A percentile compares a stretch with the other conserved stretches of the same genome.
Evolutionary conservation across 2,797 vertebrate genomes (phyloP).

Genomic region (Microctenopoma stevenorrisi): DNA sequence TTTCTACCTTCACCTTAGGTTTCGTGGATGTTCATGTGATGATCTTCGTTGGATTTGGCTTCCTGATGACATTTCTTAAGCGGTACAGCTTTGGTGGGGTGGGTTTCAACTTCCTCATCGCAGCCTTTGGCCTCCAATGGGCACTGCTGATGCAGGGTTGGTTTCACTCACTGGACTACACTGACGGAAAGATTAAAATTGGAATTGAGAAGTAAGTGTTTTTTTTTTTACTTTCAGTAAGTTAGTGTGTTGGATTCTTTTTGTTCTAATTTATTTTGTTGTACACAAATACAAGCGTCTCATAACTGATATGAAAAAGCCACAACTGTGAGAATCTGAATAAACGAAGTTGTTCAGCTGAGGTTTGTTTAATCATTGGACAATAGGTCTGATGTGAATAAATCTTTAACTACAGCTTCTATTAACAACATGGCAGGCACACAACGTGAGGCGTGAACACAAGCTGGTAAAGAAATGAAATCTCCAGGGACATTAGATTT

Average conservation of each 20-base stretch:
- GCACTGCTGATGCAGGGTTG: conserved; percentile 97
- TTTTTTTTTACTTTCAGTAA: neutral
- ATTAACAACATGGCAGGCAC: neutral
- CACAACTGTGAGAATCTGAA: neutral
- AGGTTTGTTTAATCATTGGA: neutral
- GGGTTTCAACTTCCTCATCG: conserved; percentile 96
- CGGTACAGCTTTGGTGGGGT: conserved; percentile 92
- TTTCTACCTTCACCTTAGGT: conserved; percentile 75
- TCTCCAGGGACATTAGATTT: neutral
- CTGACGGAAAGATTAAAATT: conserved; percentile 87
- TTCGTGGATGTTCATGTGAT: conserved; percentile 98
- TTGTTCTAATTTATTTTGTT: neutral
- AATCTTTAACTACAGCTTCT: conserved; percentile 8
- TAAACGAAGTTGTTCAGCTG: neutral
- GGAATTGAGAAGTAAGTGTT: conserved; percentile 88
- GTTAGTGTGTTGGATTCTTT: neutral
- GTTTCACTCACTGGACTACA: conserved; percentile 85
- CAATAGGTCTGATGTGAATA: conserved; percentile 2
- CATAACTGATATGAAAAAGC: neutral
- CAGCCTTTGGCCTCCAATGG: conserved; percentile 96
- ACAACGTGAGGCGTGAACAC: neutral
- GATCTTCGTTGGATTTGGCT: conserved; percentile 98
- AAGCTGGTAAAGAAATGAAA: neutral
- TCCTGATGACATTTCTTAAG: conserved; percentile 97
- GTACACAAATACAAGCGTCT: neutral